Evolutionary conservation across 2,113 vertebrate species (phyloP), one percentile per base, ranked within the genome.

Genomic region (Diadophis punctatus): DNA sequence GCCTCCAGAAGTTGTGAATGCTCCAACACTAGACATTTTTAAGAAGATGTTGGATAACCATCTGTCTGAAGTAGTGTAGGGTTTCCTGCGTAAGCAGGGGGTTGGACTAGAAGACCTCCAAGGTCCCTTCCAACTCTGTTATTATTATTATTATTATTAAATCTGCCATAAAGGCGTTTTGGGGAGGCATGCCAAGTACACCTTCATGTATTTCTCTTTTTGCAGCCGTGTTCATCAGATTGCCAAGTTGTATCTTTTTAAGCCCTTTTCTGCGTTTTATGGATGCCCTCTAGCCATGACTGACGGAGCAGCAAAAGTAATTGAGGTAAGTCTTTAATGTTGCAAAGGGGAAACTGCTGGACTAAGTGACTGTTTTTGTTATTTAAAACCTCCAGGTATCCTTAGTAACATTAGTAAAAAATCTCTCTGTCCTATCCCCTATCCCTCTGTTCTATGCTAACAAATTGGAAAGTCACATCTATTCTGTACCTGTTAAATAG

Each of bases 291-390:
- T 99, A 93, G 98, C 98, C 94, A 98, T 98, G 98, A 99, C 98
- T 25, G 98, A 98, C 49, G 98, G 98, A 93, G 98, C 98, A 87
- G 98, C 98, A 92, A 98, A 98, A 97, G 98, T 99, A 90, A 98
- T 98, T 80, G 97, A 99, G 98, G 98, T 98, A 91, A 52, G 94
- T 95, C 86, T 86, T 90, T 52, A 43, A 84, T 86, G 43, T 60
- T 63, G 27, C 60, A 68, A n/a, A n/a, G 4, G 30, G 27, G 27
- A 4, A 30, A 63, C 3, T 63, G 27, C 27, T 63, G 11, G 60
- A n/a, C 60, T 14, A 63, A n/a, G 60, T n/a, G 30, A 68, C 60
- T n/a, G 3, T n/a, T 90, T 14, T 25, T 80, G 14, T 80, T 63
- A 30, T 63, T 63, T 63, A 63, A 63, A 30, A 12, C 27, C 10